phyloP scores from a whole-genome alignment of 2,888 invertebrate species.

The Mactromeris polynyma region DNA sequence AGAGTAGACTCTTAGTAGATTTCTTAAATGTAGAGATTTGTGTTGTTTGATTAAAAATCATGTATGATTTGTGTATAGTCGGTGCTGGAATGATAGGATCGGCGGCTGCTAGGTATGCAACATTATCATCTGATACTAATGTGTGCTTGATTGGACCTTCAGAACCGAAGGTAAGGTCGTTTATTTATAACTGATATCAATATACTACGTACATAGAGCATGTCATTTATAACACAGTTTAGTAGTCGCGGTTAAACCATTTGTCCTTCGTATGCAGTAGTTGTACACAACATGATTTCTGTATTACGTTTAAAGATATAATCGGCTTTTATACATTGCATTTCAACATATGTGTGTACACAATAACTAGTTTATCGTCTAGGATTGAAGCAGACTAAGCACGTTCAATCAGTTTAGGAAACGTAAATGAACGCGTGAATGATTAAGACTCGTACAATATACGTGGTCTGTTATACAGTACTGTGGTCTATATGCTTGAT shows the following conservation, averaged over 20 bases:
- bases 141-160: slow-evolving; percentile 75
- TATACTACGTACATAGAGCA: neutral
- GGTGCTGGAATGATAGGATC: slow-evolving; percentile 78
- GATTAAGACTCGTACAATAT: too few relatives aligned
- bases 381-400: too few relatives aligned
- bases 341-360: too few relatives aligned
- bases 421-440: too few relatives aligned
- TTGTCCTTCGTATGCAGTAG: too few relatives aligned
- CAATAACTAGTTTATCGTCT: too few relatives aligned
- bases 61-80: slow-evolving; percentile 75
- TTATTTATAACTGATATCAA: neutral
- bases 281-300: neutral
- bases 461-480: too few relatives aligned
- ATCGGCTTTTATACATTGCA: too few relatives aligned
- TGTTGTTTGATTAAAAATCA: neutral
- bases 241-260: neutral
- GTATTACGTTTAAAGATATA: neutral
- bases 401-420: too few relatives aligned
- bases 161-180: slow-evolving; percentile 73
- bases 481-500: too few relatives aligned
- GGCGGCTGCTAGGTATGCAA: slow-evolving; percentile 74
- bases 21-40: neutral
- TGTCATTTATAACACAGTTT: neutral
- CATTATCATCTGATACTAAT: slow-evolving; percentile 40
- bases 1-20: neutral